These are phyloP conservation scores for Epizoanthus stellaris DNA, from an alignment of 92 coral and sea anemone genomes.

Conservation along the genomic window DNA sequence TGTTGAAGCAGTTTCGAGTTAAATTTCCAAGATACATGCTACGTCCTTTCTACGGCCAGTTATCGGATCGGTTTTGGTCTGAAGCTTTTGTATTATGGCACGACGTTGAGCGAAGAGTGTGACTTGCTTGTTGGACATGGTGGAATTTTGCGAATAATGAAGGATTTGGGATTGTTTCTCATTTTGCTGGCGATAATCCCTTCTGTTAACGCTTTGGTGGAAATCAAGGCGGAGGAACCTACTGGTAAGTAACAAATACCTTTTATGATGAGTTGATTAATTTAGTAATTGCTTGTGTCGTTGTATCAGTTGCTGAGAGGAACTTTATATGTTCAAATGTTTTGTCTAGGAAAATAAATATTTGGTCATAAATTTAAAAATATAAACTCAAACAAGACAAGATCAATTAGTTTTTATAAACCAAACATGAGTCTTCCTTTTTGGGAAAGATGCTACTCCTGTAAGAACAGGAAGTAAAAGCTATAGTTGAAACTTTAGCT, in stretches of 20 bases:
- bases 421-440: not conserved
- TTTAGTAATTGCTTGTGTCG: not conserved
- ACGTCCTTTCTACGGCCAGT: not conserved
- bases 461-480: not conserved
- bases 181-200: slow-evolving; percentile 10
- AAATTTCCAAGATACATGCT: not conserved
- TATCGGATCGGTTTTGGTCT: not conserved
- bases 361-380: not conserved
- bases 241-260: not conserved
- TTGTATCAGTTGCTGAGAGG: too few relatives aligned
- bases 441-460: not conserved
- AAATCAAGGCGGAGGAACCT: slow-evolving; percentile 20
- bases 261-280: not conserved
- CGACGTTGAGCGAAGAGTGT: not conserved
- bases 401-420: not conserved
- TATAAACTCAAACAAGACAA: not conserved
- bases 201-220: slow-evolving; percentile 20
- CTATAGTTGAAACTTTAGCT: not conserved
- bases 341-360: not conserved
- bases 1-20: slow-evolving; percentile 7
- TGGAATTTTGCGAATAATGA: slow-evolving; percentile 16
- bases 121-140: slow-evolving; percentile 4
- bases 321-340: not conserved
- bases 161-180: not conserved
- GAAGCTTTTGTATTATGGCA: not conserved